These are phyloP conservation scores for Diplazon laetatorius DNA, from an alignment of 2,888 invertebrate species.

Conservation along the genomic window DNA sequence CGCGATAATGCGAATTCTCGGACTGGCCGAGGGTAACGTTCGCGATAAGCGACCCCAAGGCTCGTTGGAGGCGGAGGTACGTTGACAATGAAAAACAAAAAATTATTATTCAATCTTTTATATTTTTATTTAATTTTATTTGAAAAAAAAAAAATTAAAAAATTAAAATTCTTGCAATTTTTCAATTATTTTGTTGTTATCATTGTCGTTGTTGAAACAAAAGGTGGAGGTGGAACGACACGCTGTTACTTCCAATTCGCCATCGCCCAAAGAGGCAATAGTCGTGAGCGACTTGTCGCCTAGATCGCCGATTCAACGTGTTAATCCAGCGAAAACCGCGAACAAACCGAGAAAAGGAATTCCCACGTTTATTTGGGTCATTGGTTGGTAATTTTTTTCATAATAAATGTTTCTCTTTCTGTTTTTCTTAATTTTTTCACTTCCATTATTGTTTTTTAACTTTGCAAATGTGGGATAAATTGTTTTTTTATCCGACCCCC, in stretches of 20 bases:
- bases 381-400: conserved; percentile 81
- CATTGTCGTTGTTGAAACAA: neutral
- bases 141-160: neutral
- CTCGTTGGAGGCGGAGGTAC: conserved; percentile 78
- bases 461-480: too few species aligned
- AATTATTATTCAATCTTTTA: neutral
- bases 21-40: conserved; percentile 77
- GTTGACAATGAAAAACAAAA: conserved; percentile 32
- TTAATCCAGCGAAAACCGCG: conserved; percentile 74
- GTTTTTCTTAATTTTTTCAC: too few species aligned
- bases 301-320: conserved; percentile 64
- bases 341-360: conserved; percentile 77
- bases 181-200: neutral
- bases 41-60: conserved; percentile 61
- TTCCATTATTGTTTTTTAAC: too few species aligned
- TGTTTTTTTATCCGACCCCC: too few species aligned
- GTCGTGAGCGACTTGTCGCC: conserved; percentile 63
- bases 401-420: too few species aligned
- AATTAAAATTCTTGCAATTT: neutral
- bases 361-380: conserved; percentile 83
- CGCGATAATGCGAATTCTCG: conserved; percentile 90
- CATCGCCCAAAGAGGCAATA: conserved; percentile 66
- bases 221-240: conserved; percentile 78
- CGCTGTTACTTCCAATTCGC: conserved; percentile 63
- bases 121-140: neutral